Conservation (phyloP, 1,140 invertebrate genomes). For the Charaxes varanes region DNA sequence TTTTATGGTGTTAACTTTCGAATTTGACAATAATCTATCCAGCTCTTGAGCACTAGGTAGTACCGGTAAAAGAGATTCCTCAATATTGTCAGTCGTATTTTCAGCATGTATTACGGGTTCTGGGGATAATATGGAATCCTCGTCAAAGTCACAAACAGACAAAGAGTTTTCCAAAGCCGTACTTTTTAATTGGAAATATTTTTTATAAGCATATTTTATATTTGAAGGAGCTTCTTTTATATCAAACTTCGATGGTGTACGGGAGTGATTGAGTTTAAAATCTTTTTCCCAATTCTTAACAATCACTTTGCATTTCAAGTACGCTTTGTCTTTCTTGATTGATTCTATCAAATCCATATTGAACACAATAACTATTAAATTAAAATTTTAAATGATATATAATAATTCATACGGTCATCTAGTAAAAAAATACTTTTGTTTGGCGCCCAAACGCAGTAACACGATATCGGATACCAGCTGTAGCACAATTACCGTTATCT, state of each 20-base stretch:
- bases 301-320: conserved; percentile 79
- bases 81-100: too few species aligned
- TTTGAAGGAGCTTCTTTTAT: conserved; percentile 82
- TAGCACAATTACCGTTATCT: too few species aligned
- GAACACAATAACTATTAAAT: too few species aligned
- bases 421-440: too few species aligned
- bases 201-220: conserved; percentile 85
- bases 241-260: conserved; percentile 86
- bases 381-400: too few species aligned
- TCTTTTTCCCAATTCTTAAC: conserved; percentile 88
- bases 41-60: conserved; percentile 49
- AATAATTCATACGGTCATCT: too few species aligned
- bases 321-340: conserved; percentile 61
- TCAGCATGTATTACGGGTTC: conserved; percentile 23
- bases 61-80: conserved; percentile 31
- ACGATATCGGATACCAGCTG: too few species aligned
- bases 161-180: conserved; percentile 81
- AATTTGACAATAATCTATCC: conserved; percentile 62
- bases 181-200: conserved; percentile 87
- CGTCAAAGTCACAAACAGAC: conserved; percentile 53
- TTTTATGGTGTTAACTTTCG: conserved; percentile 42
- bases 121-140: conserved; percentile 49
- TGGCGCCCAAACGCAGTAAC: too few species aligned
- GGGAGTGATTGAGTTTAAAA: conserved; percentile 80
- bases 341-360: conserved; percentile 61